Conservation (phyloP, 2,888 invertebrate species). For the Coleophora deauratella region DNA sequence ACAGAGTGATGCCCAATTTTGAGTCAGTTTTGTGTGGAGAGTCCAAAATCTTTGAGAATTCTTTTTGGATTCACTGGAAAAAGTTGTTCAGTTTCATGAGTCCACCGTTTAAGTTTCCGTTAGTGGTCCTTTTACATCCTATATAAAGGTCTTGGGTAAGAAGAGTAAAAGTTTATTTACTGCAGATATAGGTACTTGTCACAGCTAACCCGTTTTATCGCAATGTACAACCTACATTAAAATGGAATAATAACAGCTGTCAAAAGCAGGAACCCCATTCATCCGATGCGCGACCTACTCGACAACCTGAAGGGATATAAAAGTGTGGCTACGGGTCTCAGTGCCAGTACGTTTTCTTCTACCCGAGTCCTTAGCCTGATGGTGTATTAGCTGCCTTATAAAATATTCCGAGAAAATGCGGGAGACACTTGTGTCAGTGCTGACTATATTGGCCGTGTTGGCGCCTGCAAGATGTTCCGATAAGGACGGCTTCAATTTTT, state of each 20-base stretch:
- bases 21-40: too few species aligned
- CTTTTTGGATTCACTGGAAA: too few species aligned
- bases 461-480: constrained; percentile 32
- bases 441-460: constrained; percentile 38
- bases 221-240: too few species aligned
- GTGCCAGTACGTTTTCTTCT: constrained; percentile 23
- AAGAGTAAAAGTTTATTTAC: too few species aligned
- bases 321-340: constrained; percentile 29
- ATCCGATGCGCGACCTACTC: not conserved
- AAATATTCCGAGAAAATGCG: constrained; percentile 47
- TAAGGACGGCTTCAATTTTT: constrained; percentile 61
- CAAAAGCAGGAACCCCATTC: not conserved
- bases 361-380: constrained; percentile 23
- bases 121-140: too few species aligned
- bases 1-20: too few species aligned
- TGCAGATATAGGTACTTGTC: too few species aligned
- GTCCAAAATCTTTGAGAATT: too few species aligned
- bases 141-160: too few species aligned
- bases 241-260: not conserved
- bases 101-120: too few species aligned
- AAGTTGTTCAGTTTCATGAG: too few species aligned
- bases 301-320: constrained; percentile 34
- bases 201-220: too few species aligned
- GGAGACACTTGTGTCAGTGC: constrained; percentile 49
- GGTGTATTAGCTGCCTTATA: constrained; percentile 34